Evolutionary conservation across 2,888 invertebrate genomes (phyloP).

Genomic region (Ormia ochracea): DNA sequence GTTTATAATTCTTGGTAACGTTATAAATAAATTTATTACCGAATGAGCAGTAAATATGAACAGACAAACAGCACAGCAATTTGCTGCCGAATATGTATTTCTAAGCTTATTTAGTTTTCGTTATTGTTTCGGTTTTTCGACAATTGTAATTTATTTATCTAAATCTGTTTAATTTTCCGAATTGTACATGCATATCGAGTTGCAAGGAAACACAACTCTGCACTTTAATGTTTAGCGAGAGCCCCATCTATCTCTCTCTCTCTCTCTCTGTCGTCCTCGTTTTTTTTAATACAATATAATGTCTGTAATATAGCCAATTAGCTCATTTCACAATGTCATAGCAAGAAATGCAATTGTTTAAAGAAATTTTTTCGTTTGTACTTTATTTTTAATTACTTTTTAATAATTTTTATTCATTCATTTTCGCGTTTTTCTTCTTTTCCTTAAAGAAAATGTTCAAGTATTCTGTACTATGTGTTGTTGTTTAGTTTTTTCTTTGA

Average conservation of each 20-base stretch:
- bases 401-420: background rate
- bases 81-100: background rate
- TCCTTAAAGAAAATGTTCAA: background rate
- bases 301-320: background rate
- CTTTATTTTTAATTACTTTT: background rate
- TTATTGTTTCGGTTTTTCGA: background rate
- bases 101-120: background rate
- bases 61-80: background rate
- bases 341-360: background rate
- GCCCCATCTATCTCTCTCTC: too few species aligned
- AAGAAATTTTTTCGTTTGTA: background rate
- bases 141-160: background rate
- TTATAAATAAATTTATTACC: background rate
- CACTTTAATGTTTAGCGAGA: background rate
- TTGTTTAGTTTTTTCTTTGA: background rate
- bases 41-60: background rate
- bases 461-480: background rate
- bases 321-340: background rate
- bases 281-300: background rate
- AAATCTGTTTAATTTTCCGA: conserved; percentile 1
- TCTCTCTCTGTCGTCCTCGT: background rate
- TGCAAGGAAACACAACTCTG: background rate
- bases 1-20: background rate
- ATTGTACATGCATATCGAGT: background rate
- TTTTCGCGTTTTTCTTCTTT: background rate